Percentiles rank a stretch among this genome's conserved stretches.
phyloP scores from a whole-genome alignment of 2,113 vertebrate species.

The Gracilinanus agilis region DNA sequence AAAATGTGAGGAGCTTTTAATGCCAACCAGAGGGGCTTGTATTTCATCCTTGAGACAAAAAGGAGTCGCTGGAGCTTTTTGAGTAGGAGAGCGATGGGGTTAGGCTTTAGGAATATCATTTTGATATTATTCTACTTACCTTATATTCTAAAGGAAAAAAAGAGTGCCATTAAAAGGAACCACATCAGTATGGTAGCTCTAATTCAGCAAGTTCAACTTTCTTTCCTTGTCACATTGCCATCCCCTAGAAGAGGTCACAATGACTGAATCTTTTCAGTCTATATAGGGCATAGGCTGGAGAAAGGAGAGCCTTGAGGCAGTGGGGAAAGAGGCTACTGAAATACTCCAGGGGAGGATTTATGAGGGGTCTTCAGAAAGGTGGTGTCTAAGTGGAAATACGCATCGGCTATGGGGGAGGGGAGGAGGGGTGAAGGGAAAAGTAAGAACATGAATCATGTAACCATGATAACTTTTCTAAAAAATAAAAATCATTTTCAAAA shows the following conservation, averaged over 20 bases:
- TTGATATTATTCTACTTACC: background rate
- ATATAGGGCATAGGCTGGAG: too few species aligned
- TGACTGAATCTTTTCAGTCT: too few species aligned
- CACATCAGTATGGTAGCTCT: background rate
- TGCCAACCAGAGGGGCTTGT: background rate
- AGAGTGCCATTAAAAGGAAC: background rate
- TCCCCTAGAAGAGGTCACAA: background rate
- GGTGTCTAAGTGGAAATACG: too few species aligned
- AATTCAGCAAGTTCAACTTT: background rate
- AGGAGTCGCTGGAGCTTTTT: background rate
- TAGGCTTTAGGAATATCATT: background rate
- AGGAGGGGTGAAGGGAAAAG: too few species aligned
- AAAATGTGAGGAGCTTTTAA: background rate
- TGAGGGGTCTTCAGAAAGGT: too few species aligned
- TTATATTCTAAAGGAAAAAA: background rate
- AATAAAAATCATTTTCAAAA: too few species aligned
- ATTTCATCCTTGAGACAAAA: background rate
- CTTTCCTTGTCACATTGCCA: background rate
- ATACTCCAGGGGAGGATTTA: too few species aligned
- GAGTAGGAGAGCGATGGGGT: background rate
- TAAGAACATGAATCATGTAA: too few species aligned
- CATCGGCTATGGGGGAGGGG: too few species aligned
- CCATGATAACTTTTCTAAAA: too few species aligned
- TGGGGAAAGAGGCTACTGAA: too few species aligned
- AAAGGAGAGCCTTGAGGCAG: too few species aligned